Evolutionary conservation across 2,113 vertebrate genomes (phyloP).

Genomic region (Podarcis cretensis): DNA sequence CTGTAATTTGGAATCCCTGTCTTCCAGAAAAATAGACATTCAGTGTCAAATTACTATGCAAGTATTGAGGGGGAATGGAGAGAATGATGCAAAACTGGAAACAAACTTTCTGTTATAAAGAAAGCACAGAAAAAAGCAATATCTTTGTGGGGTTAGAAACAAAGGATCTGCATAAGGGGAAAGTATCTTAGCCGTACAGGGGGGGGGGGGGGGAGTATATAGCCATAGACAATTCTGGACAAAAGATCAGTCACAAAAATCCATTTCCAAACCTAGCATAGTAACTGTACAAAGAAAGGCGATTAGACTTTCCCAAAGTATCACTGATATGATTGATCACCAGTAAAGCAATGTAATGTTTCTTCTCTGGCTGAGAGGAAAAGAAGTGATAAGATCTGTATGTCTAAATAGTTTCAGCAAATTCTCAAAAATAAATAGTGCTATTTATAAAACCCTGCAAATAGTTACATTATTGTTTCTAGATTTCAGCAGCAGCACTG

Average conservation of each 20-base stretch:
- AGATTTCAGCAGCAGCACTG: neutral
- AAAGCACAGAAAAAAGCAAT: neutral
- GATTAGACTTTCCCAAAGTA: slow-evolving; percentile 5
- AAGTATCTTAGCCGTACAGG: neutral
- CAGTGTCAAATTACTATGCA: slow-evolving; percentile 44
- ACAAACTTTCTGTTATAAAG: neutral
- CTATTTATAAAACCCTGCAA: neutral
- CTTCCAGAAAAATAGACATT: slow-evolving; percentile 56
- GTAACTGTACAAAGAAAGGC: slow-evolving; percentile 8
- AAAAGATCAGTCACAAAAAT: slow-evolving; percentile 12
- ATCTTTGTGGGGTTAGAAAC: neutral
- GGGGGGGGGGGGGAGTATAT: neutral
- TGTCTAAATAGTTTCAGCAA: slow-evolving; percentile 9
- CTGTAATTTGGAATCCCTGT: slow-evolving; percentile 29
- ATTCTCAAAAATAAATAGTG: slow-evolving; percentile 8
- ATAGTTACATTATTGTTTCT: neutral
- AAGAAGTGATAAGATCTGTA: neutral
- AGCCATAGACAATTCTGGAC: neutral
- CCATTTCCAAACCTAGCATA: slow-evolving; percentile 4
- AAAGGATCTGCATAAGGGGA: neutral
- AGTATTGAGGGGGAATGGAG: slow-evolving; percentile 16
- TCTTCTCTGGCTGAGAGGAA: slow-evolving; percentile 17
- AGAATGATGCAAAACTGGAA: neutral
- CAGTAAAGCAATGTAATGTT: slow-evolving; percentile 5
- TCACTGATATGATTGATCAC: slow-evolving; percentile 13